A percentile compares a stretch with the other conserved stretches of the same genome.
These are phyloP conservation scores for Fratercula arctica DNA, from an alignment of 2,797 vertebrate species.

Conservation along the genomic window DNA sequence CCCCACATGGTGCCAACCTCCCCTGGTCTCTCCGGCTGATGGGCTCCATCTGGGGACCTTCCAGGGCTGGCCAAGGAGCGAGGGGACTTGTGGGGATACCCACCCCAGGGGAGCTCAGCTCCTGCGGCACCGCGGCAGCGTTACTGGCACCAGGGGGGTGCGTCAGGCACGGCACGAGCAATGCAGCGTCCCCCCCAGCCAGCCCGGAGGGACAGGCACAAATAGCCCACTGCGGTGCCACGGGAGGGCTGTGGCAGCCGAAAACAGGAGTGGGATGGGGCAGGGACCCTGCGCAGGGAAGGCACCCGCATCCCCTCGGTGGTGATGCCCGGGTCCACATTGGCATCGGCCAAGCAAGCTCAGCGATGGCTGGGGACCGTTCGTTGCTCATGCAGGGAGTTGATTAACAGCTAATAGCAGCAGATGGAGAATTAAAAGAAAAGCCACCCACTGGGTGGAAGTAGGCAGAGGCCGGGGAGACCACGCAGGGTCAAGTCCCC, in stretches of 20 bases:
- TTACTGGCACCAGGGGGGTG: accelerated
- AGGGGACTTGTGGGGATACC: background rate
- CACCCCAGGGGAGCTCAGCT: background rate
- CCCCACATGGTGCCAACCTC: accelerated
- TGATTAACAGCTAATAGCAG: conserved; percentile 42
- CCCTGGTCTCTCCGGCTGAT: background rate
- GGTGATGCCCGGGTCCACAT: accelerated
- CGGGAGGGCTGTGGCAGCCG: background rate
- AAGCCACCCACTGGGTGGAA: conserved; percentile 72
- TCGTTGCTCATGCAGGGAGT: conserved; percentile 67
- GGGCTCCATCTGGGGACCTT: background rate
- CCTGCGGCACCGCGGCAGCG: accelerated
- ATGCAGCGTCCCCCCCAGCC: accelerated
- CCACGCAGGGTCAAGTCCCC: background rate
- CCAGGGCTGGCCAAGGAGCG: background rate
- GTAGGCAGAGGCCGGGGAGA: background rate
- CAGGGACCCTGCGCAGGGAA: background rate
- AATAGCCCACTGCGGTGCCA: accelerated
- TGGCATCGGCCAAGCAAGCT: background rate
- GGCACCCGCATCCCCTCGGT: background rate
- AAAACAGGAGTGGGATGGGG: background rate
- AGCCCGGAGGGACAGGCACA: background rate
- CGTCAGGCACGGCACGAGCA: accelerated
- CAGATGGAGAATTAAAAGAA: conserved; percentile 4
- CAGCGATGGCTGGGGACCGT: background rate